Evolutionary conservation across 1,140 invertebrate genomes (phyloP), one percentile per base, ranked within the genome.

Genomic region (Dolichoris vasculosae): DNA sequence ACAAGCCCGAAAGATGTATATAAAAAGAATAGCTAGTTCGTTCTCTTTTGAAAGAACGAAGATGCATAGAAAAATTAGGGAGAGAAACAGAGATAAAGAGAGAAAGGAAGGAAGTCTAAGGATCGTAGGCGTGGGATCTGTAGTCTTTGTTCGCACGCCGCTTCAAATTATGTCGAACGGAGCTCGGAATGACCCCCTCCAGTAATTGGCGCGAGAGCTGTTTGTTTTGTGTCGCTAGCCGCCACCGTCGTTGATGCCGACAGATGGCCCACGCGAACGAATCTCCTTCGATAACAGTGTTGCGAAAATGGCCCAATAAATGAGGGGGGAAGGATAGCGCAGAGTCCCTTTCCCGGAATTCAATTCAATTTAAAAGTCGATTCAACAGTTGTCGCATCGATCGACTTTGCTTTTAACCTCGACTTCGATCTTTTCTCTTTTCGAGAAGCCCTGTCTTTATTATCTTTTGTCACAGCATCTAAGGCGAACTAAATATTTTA

Each of bases 121-220:
- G 89, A 90, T 88, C 79, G 85, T 89, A 86, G 90, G 88, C 89
- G 89, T 90, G 90, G 89, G 88, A 88, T 82, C 83, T 17, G 20
- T 83, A 83, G 88, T 88, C 88, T 92, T 92, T 91, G 90, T 91
- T 89, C 89, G 82, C 20, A 32, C 86, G 88, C 87, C 88, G 89
- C 87, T 86, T 88, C 84, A 89, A 91, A 91, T 91, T 90, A 91
- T 90, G 90, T 90, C 88, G 87, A 90, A 87, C 88, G 86, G 90
- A 78, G 88, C 80, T 79, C 30, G 88, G 88, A 89, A 91, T 91
- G 88, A 88, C 51, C 67, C 73, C 43, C 69, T 84, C 78, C 84
- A 85, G 85, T 91, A 92, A 92, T 92, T 91, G 90, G 89, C 90
- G 84, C 69, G 40, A 77, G 87, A 90, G 90, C 88, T 91, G 91